Percentiles rank a stretch among this genome's conserved stretches.
Evolutionary conservation across 2,888 invertebrate genomes (phyloP).

Genomic region (Lottia scabra): DNA sequence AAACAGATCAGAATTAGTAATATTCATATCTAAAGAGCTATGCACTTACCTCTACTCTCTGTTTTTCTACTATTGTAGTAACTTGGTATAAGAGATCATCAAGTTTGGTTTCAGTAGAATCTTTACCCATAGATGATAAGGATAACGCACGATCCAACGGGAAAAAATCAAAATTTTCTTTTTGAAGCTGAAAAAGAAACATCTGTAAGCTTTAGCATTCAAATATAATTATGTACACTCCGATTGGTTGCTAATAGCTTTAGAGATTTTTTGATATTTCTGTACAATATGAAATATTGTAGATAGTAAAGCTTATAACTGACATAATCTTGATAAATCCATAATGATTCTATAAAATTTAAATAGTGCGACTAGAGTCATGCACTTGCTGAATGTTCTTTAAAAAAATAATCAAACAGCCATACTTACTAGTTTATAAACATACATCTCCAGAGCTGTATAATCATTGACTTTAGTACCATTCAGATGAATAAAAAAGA

Average conservation of each 20-base stretch:
- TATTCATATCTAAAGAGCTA: neutral
- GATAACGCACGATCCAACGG: conserved; percentile 68
- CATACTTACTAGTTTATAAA: conserved; percentile 62
- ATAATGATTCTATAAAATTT: neutral
- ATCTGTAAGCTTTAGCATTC: too few species aligned
- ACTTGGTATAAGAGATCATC: conserved; percentile 67
- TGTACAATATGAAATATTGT: too few species aligned
- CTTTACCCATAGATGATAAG: conserved; percentile 68
- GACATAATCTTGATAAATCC: too few species aligned
- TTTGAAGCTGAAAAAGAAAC: conserved; percentile 43
- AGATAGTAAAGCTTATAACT: too few species aligned
- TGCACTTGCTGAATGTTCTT: neutral
- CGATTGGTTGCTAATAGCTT: too few species aligned
- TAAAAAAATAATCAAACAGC: neutral
- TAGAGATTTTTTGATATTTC: too few species aligned
- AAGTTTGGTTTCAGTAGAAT: conserved; percentile 67
- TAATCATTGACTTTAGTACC: conserved; percentile 69
- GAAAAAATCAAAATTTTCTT: conserved; percentile 68
- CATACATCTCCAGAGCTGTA: conserved; percentile 67
- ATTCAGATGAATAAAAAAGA: conserved; percentile 70
- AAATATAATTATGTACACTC: too few species aligned
- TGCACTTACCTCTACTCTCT: conserved; percentile 61
- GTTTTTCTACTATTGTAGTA: conserved; percentile 64
- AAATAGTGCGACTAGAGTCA: too few species aligned
- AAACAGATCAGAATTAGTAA: too few species aligned